Evolutionary conservation across 2,888 invertebrate genomes (phyloP).

Genomic region (Acrobasis suavella): DNA sequence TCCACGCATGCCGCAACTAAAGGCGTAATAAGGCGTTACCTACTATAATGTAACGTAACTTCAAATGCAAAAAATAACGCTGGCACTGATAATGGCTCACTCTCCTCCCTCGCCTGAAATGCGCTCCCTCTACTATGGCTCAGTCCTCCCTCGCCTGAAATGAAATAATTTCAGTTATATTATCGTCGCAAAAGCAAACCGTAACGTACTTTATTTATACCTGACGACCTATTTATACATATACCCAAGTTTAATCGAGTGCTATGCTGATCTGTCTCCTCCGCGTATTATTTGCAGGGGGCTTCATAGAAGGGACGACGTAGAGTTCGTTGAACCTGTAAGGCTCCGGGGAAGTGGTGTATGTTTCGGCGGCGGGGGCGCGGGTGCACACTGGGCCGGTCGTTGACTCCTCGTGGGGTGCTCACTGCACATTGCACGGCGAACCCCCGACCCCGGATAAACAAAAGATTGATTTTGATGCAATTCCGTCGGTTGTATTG

Average conservation of each 20-base stretch:
- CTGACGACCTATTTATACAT: too few relatives aligned
- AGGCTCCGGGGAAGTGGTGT: conserved; percentile 64
- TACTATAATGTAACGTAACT: neutral
- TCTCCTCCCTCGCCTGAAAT: neutral
- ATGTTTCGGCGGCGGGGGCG: conserved; percentile 56
- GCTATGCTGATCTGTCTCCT: conserved; percentile 48
- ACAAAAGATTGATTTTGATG: conserved; percentile 57
- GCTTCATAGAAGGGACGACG: conserved; percentile 57
- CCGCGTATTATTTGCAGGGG: conserved; percentile 53
- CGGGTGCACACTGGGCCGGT: conserved; percentile 65
- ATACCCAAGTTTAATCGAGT: conserved; percentile 36
- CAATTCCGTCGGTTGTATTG: conserved; percentile 29
- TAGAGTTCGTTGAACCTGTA: conserved; percentile 70
- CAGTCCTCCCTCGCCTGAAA: too few relatives aligned
- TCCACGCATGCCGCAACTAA: conserved; percentile 15
- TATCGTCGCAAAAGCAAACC: neutral
- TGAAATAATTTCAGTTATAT: neutral
- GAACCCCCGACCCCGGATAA: conserved; percentile 44
- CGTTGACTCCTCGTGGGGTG: conserved; percentile 70
- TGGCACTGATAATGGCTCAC: too few relatives aligned
- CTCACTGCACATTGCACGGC: conserved; percentile 49
- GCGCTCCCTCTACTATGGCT: too few relatives aligned
- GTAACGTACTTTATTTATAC: too few relatives aligned
- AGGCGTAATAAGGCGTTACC: neutral
- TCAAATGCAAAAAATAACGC: neutral